These are phyloP conservation scores for Rhysida immarginata DNA, from an alignment of 1,140 invertebrate species.

Conservation along the genomic window DNA sequence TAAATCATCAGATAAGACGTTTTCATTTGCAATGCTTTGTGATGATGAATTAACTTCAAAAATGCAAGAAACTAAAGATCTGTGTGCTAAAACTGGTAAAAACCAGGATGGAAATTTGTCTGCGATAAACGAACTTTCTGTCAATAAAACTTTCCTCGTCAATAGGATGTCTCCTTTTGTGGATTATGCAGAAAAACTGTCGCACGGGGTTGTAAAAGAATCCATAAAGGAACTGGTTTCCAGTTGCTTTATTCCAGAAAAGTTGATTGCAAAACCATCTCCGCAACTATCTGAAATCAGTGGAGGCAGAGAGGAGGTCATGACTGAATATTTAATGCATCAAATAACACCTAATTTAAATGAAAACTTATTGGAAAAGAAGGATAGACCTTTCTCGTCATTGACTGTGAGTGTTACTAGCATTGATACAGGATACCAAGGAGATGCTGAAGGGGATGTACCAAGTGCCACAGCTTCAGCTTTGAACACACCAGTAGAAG, in stretches of 20 bases:
- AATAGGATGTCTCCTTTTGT: no score
- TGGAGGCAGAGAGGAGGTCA: not conserved
- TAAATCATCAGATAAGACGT: no score
- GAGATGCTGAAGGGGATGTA: conserved; percentile 15
- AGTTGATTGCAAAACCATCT: no score
- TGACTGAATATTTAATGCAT: conserved; percentile 2
- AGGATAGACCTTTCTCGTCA: conserved; percentile 12
- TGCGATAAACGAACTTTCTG: no score
- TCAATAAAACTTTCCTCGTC: not conserved
- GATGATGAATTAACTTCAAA: no score
- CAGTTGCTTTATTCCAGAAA: not conserved
- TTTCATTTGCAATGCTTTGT: no score
- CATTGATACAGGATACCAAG: conserved; percentile 64
- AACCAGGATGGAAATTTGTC: no score
- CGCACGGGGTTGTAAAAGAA: not conserved
- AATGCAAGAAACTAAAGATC: no score
- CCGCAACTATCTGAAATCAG: no score
- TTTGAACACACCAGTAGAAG: conserved; percentile 7
- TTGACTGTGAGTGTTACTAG: conserved; percentile 51
- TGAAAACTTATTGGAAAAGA: not conserved
- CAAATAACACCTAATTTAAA: not conserved
- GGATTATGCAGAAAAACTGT: not conserved
- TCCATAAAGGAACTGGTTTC: not conserved
- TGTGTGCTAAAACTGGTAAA: no score
- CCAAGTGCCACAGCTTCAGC: conserved; percentile 11